Percentiles rank a stretch among this genome's conserved stretches.
Evolutionary conservation across 2,888 invertebrate species (phyloP).

Genomic region (Thymelicus sylvestris): DNA sequence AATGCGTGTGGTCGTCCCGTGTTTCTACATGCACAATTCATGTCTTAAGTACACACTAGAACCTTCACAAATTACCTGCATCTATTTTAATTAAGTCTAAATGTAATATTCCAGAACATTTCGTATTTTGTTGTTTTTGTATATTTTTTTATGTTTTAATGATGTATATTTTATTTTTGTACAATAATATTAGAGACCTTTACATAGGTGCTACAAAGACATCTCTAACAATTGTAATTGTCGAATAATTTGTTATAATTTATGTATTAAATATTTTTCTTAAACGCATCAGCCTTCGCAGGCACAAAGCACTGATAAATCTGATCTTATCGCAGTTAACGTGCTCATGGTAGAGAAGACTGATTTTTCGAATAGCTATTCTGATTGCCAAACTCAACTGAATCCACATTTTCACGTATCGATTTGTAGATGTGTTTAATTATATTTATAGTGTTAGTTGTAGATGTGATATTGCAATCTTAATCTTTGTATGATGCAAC

Average conservation of each 20-base stretch:
- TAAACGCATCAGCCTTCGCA: constrained; percentile 13
- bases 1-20: background rate
- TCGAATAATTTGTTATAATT: constrained; percentile 15
- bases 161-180: constrained; percentile 28
- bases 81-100: constrained; percentile 37
- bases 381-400: constrained; percentile 57
- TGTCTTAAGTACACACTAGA: constrained; percentile 20
- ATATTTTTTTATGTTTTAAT: constrained; percentile 40
- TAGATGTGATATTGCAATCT: constrained; percentile 11
- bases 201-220: constrained; percentile 18
- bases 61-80: constrained; percentile 24
- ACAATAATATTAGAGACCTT: constrained; percentile 28
- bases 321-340: constrained; percentile 40
- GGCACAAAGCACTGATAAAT: constrained; percentile 37
- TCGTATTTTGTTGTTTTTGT: constrained; percentile 28
- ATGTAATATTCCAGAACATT: constrained; percentile 30
- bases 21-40: background rate
- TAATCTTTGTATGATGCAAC: constrained; percentile 21
- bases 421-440: constrained; percentile 34
- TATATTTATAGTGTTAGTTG: constrained; percentile 12
- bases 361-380: constrained; percentile 70
- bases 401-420: constrained; percentile 47
- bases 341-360: constrained; percentile 80
- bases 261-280: constrained; percentile 10
- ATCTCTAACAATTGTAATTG: constrained; percentile 15